These are phyloP conservation scores for Acromyrmex charruanus DNA, from an alignment of 1,140 invertebrate species.

Conservation along the genomic window DNA sequence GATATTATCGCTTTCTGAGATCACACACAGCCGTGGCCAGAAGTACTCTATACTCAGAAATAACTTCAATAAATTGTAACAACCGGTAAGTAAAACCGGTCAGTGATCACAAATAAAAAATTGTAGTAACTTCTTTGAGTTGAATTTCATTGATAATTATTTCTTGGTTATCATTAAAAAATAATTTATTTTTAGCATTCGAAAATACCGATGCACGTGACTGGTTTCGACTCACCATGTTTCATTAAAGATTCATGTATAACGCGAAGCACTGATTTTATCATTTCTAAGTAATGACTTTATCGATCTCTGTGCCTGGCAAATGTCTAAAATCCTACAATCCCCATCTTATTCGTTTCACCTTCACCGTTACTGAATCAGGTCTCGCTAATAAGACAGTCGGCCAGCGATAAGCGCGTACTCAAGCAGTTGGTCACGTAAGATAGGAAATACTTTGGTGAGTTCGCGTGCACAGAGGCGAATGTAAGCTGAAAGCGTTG, in stretches of 20 bases:
- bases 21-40: not conserved
- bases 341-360: conserved; percentile 18
- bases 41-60: not conserved
- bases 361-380: conserved; percentile 4
- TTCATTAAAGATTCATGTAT: not conserved
- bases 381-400: conserved; percentile 55
- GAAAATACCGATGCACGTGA: not conserved
- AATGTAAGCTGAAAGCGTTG: not conserved
- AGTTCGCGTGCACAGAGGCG: conserved; percentile 29
- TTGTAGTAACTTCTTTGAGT: not conserved
- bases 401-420: conserved; percentile 30
- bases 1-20: conserved; percentile 22
- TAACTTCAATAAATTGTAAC: conserved; percentile 23
- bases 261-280: not conserved
- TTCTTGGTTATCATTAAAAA: not conserved
- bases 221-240: not conserved
- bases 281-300: conserved; percentile 42
- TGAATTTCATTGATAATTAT: not conserved
- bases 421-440: conserved; percentile 22
- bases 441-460: conserved; percentile 32
- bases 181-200: not conserved
- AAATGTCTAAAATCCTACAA: conserved; percentile 35
- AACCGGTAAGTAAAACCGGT: not conserved
- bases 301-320: conserved; percentile 30
- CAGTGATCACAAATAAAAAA: not conserved